Evolutionary conservation across 2,797 vertebrate species (phyloP).

Genomic region (Sorex maritimensis): DNA sequence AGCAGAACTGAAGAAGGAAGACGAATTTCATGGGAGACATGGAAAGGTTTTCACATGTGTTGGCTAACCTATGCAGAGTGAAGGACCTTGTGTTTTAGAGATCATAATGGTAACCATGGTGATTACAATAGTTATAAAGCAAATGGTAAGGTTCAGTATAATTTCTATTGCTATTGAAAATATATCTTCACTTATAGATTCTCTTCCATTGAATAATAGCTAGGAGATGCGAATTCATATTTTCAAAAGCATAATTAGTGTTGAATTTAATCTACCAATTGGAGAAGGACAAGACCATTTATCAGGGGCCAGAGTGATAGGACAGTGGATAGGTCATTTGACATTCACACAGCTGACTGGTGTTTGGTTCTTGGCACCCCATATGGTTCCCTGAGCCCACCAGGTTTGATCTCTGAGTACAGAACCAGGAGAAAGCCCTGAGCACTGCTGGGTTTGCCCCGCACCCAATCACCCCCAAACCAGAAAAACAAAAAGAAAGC

Average conservation of each 20-base stretch:
- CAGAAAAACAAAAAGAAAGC: no score
- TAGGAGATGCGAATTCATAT: constrained; percentile 53
- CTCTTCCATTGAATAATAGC: constrained; percentile 67
- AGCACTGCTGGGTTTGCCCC: no score
- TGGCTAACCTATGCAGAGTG: constrained; percentile 36
- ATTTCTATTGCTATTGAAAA: constrained; percentile 62
- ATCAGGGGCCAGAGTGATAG: neutral
- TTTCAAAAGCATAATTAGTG: constrained; percentile 62
- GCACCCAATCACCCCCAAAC: no score
- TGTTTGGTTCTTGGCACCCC: no score
- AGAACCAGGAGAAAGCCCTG: no score
- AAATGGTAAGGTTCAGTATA: constrained; percentile 48
- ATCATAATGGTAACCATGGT: constrained; percentile 54
- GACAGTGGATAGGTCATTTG: no score
- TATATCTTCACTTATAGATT: constrained; percentile 53
- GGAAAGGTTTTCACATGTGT: constrained; percentile 30
- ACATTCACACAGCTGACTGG: no score
- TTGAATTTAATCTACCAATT: constrained; percentile 59
- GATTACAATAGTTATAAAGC: constrained; percentile 61
- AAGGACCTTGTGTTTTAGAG: constrained; percentile 21
- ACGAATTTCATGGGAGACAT: constrained; percentile 40
- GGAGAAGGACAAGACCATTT: constrained; percentile 55
- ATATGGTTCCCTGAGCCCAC: no score
- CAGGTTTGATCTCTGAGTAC: no score
- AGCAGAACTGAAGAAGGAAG: constrained; percentile 36